Evolutionary conservation across 2,888 invertebrate species (phyloP), one percentile per base, ranked within the genome.

Genomic region (Lasioglossum figueresi): DNA sequence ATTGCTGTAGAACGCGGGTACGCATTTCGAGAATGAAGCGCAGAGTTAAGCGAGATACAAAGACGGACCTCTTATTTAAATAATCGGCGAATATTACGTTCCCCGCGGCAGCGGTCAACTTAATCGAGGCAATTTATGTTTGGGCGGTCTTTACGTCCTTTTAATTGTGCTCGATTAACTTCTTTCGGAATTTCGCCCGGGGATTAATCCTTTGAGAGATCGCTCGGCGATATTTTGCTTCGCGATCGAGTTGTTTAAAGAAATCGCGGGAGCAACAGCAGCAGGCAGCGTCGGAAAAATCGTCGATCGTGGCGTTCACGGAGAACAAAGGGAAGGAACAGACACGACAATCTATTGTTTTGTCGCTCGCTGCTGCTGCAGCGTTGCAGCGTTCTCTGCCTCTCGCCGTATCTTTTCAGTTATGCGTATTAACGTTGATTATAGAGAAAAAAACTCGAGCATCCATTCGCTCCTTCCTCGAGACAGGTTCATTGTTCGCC

Each of bases 401-500:
- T 27, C 14, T 63, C 59, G 59, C 59, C 59, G 59, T 66, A 34
- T 66, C 66, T 66, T 66, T 66, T 34, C 66, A 34, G 66, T 31
- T 34, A 66, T 34, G 66, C 66, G 66, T 66, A 66, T 66, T 66
- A 66, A 66, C 66, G 34, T 66, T 66, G 66, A 66, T 66, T 66
- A 66, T 66, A 66, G 66, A 63, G 14, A 63, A 31, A 63, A 59
- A 31, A 63, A 63, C 59, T 63, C 59, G 59, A 63, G 59, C 59
- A 63, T 63, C 59, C 59, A 63, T 63, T 63, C 59, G 59, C 59
- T 63, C 59, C 27, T 63, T 63, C 59, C 59, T 63, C 59, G 59
- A 63, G 59, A 63, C 59, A 63, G 59, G 59, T 63, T 63, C 66
- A 66, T 66, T 66, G 66, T 66, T 66, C 66, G 66, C 66, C 66